A percentile compares a stretch with the other conserved stretches of the same genome.
Conservation (phyloP, 1,140 invertebrate genomes). For the Drosophila pectinifera region DNA sequence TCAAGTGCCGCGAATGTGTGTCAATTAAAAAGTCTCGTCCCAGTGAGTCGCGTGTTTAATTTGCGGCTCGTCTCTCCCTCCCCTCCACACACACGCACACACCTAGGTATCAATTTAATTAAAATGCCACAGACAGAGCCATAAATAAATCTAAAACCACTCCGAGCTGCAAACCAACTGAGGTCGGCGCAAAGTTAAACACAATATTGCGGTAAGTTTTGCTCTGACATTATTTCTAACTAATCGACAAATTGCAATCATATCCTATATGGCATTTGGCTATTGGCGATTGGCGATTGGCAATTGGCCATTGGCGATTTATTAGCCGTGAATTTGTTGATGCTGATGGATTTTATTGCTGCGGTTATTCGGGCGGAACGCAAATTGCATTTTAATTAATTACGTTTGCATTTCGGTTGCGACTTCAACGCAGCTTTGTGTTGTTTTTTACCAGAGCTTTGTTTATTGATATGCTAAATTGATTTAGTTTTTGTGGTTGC, state of each 20-base stretch:
- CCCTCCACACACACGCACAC: constrained; percentile 12
- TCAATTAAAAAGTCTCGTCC: constrained; percentile 78
- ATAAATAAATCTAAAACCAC: constrained; percentile 25
- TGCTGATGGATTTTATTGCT: constrained; percentile 31
- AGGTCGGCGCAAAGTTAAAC: constrained; percentile 19
- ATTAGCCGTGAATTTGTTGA: constrained; percentile 39
- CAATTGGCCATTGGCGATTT: constrained; percentile 29
- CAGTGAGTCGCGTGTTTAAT: constrained; percentile 78
- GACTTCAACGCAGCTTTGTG: constrained; percentile 14
- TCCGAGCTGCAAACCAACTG: neutral
- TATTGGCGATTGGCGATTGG: constrained; percentile 29
- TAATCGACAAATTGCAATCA: constrained; percentile 33
- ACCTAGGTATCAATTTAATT: constrained; percentile 43
- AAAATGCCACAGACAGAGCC: constrained; percentile 43
- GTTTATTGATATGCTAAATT: constrained; percentile 67
- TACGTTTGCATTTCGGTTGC: constrained; percentile 60
- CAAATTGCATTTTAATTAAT: constrained; percentile 77
- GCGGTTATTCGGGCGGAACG: constrained; percentile 39
- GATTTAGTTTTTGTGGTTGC: constrained; percentile 51
- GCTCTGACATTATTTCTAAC: constrained; percentile 36
- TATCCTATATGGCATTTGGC: neutral
- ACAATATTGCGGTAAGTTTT: constrained; percentile 49
- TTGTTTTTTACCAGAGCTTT: constrained; percentile 29
- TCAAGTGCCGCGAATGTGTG: constrained; percentile 73
- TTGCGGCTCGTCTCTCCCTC: constrained; percentile 35